phyloP scores from a whole-genome alignment of 2,113 vertebrate species.

The Lasiurus cinereus region DNA sequence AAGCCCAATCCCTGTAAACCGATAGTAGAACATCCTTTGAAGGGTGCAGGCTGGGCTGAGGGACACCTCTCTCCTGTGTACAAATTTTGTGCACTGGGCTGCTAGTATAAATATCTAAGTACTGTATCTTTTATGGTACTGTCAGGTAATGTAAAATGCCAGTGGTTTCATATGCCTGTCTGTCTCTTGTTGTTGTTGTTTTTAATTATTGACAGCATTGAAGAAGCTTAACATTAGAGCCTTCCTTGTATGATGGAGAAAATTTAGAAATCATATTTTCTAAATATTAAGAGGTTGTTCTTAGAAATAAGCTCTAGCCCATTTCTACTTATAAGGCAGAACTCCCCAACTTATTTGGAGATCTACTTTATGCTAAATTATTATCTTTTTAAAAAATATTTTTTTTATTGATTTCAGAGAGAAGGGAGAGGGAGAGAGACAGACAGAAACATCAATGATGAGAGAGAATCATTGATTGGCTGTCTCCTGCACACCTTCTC shows the following conservation, averaged over 20 bases:
- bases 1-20: no score
- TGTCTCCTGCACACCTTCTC: no score
- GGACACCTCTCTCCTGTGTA: no score
- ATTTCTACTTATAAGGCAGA: neutral
- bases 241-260: neutral
- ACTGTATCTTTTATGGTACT: neutral
- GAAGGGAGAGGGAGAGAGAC: no score
- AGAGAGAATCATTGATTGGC: no score
- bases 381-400: neutral
- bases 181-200: neutral
- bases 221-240: neutral
- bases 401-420: no score
- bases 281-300: neutral
- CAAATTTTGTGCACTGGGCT: no score
- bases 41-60: no score
- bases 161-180: neutral
- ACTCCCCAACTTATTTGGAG: neutral
- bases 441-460: no score
- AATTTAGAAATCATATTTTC: conserved; percentile 21
- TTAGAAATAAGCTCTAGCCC: neutral
- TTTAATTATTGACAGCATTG: neutral
- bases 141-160: neutral
- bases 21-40: no score
- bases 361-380: conserved; percentile 1
- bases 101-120: neutral